Evolutionary conservation across 1,140 invertebrate species (phyloP).

Genomic region (Neelides sp.): DNA sequence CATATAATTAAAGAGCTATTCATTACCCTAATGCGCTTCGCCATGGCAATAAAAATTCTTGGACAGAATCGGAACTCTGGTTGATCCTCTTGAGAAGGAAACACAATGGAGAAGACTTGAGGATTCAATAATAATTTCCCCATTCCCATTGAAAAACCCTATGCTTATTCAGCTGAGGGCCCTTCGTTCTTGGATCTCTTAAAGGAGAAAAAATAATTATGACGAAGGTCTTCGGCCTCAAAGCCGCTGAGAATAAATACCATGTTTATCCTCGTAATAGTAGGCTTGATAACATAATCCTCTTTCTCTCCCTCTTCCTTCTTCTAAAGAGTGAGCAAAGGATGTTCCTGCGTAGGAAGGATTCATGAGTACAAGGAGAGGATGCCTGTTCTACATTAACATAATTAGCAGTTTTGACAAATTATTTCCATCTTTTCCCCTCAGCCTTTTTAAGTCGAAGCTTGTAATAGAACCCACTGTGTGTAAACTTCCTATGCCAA

Average conservation of each 20-base stretch:
- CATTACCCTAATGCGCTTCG: slow-evolving; percentile 21
- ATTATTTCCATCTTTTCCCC: slow-evolving; percentile 16
- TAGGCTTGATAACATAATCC: slow-evolving; percentile 5
- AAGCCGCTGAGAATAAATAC: no score
- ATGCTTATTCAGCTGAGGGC: not conserved
- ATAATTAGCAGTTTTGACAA: slow-evolving; percentile 17
- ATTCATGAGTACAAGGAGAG: not conserved
- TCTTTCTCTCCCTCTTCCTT: not conserved
- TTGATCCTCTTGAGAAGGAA: no score
- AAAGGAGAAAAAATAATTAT: not conserved
- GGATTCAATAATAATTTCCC: not conserved
- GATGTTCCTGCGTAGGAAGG: no score
- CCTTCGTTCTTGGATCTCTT: not conserved
- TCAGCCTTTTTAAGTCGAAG: no score
- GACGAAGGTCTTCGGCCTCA: no score
- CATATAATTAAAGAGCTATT: slow-evolving; percentile 25
- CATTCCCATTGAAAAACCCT: no score
- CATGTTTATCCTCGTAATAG: not conserved
- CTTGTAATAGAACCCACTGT: no score
- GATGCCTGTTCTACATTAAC: slow-evolving; percentile 11
- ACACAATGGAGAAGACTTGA: no score
- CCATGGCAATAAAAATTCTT: slow-evolving; percentile 25
- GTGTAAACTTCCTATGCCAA: no score
- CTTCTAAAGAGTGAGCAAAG: not conserved
- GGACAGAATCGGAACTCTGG: not conserved